Base-by-base conservation (phyloP, 1,140 invertebrate species). In the Phenacoccus solenopsis region DNA sequence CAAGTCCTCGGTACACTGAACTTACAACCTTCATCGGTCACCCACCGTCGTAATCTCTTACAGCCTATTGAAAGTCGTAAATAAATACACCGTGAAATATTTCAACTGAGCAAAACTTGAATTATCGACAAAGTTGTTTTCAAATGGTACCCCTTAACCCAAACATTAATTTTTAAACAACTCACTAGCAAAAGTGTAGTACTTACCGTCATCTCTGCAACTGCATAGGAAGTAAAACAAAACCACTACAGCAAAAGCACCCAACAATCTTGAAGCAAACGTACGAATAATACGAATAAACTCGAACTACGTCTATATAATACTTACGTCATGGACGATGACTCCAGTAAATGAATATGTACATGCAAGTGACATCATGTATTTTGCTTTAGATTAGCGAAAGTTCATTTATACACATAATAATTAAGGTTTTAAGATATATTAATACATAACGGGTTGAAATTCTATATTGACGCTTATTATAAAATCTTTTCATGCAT, bases 281-380 rank as follows among this genome's bases (percentile, higher is more conserved):
- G 16, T n/a, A 49, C 16, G 20, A 9, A 49, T n/a, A n/a, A n/a
- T 2, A 2, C 38, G 20, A 49, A 49, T 49, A 49, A 49, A 5
- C 38, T 49, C 38, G 38, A 49, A 5, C 38, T 10, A 49, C 38
- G 38, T 27, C 59, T 64, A 64, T 64, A 64, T 64, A 64, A 64
- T 64, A 64, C 25, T 64, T 27, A 27, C 59, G 59, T 64, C 25
- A 24, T 64, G 59, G 21, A 25, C 20, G 59, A 24, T 20, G 59
- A 64, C 25, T 10, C 59, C 22, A 20, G 20, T 20, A 64, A 64
- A 27, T 20, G 59, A 49, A 22, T 22, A 64, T 24, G 4, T n/a
- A n/a, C n/a, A n/a, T 22, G 16, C 3, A 64, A 64, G 59, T 64
- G 59, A 64, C 59, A 64, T 64, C 59, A 64, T 27, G 59, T 64